phyloP scores from a whole-genome alignment of 2,113 vertebrate genomes.

The Agapornis roseicollis region DNA sequence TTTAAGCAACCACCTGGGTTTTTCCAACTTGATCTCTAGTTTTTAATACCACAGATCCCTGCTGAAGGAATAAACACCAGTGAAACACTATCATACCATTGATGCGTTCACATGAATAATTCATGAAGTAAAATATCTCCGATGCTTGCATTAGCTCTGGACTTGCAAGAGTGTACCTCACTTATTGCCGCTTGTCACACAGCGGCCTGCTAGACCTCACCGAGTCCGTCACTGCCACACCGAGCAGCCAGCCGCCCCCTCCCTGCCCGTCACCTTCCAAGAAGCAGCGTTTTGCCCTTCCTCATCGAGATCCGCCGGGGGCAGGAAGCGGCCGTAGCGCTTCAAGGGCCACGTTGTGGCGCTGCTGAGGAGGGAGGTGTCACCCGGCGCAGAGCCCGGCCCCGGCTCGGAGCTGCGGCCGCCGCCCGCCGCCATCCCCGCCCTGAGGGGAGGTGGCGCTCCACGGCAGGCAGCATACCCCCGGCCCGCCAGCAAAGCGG shows the following conservation, averaged over 20 bases:
- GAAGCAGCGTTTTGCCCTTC: not conserved
- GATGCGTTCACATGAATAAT: not conserved
- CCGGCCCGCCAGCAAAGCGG: not conserved
- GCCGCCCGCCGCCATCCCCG: not conserved
- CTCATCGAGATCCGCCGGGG: not conserved
- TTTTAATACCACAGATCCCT: not conserved
- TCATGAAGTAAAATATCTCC: not conserved
- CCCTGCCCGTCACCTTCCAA: conserved; percentile 77
- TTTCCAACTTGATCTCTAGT: not conserved
- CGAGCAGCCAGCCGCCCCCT: not conserved
- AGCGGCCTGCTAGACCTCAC: not conserved
- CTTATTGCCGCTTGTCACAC: not conserved
- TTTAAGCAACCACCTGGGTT: not conserved
- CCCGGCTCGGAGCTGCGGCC: accelerated
- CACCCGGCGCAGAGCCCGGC: accelerated
- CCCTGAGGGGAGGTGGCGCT: accelerated
- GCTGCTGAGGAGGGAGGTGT: not conserved
- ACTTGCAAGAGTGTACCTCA: not conserved
- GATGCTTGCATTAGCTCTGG: not conserved
- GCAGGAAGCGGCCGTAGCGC: conserved; percentile 80
- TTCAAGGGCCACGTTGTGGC: conserved; percentile 75
- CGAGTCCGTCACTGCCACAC: no score
- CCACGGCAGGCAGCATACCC: accelerated
- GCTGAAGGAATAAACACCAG: not conserved
- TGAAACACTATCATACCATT: not conserved